Conservation (phyloP, 2,888 invertebrate genomes). For the Gymnocheta viridis region DNA sequence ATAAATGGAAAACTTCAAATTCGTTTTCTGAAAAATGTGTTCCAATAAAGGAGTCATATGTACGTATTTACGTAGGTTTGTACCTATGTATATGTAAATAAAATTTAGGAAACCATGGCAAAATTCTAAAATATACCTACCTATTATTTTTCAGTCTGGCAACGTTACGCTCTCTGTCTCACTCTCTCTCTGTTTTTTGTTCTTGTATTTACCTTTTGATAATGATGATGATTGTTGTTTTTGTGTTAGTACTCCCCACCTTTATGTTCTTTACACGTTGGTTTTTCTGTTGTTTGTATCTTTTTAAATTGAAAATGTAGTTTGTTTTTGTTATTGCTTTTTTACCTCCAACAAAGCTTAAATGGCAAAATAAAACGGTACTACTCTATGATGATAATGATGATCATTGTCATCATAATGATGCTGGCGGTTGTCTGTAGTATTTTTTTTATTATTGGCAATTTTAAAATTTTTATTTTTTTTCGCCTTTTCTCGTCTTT, state of each 20-base stretch:
- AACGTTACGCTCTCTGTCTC: no score
- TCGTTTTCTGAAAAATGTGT: no score
- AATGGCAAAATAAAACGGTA: slow-evolving; percentile 55
- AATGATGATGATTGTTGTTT: slow-evolving; percentile 15
- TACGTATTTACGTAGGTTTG: not conserved
- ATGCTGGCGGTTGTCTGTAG: slow-evolving; percentile 37
- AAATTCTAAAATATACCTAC: no score
- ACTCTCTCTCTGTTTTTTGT: not conserved
- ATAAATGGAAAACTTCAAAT: no score
- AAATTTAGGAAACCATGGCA: no score
- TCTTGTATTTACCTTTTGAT: slow-evolving; percentile 29
- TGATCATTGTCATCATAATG: slow-evolving; percentile 29
- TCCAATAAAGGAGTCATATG: no score
- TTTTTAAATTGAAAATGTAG: slow-evolving; percentile 40
- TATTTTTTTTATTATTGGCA: slow-evolving; percentile 42
- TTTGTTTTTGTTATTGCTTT: slow-evolving; percentile 24
- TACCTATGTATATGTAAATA: not conserved
- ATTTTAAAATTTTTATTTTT: slow-evolving; percentile 15
- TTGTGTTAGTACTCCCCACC: slow-evolving; percentile 42
- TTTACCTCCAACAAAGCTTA: slow-evolving; percentile 68
- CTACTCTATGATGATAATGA: slow-evolving; percentile 11
- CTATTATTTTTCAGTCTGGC: not conserved
- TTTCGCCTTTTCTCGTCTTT: not conserved
- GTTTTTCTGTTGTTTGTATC: slow-evolving; percentile 28
- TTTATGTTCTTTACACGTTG: slow-evolving; percentile 52